Conservation (phyloP, 35 echinoderm and acorn worm species). For the Diadema setosum region DNA sequence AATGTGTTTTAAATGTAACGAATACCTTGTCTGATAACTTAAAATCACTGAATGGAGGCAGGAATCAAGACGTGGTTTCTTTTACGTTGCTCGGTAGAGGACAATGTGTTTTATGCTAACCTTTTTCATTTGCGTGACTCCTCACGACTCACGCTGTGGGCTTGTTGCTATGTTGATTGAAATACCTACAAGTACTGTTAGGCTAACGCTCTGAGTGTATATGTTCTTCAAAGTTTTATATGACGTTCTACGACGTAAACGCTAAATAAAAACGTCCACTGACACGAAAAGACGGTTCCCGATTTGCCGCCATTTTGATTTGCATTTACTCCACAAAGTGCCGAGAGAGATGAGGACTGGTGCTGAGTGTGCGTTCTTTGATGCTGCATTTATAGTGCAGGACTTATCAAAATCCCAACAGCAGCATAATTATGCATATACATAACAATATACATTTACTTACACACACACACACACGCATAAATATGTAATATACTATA, state of each 20-base stretch:
- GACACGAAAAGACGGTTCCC: not conserved
- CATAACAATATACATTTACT: not conserved
- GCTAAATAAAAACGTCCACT: conserved; percentile 29
- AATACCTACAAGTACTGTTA: conserved; percentile 26
- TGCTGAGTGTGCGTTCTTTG: not conserved
- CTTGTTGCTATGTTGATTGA: conserved; percentile 6
- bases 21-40: not conserved
- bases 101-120: not conserved
- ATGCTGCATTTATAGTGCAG: not conserved
- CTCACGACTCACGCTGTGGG: not conserved
- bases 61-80: not conserved
- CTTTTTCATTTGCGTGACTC: not conserved
- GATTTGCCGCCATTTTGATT: not conserved
- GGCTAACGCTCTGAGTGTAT: conserved; percentile 28
- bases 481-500: too few species aligned
- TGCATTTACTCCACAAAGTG: not conserved
- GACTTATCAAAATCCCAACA: not conserved
- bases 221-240: conserved; percentile 31
- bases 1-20: not conserved
- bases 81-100: not conserved
- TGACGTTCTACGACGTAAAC: not conserved
- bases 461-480: not conserved
- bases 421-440: not conserved
- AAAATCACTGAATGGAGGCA: not conserved
- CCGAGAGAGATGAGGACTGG: not conserved